Percentiles rank a stretch among this genome's conserved stretches.
Conservation (phyloP, 1,140 invertebrate species). For the Camponotus vicinus region DNA sequence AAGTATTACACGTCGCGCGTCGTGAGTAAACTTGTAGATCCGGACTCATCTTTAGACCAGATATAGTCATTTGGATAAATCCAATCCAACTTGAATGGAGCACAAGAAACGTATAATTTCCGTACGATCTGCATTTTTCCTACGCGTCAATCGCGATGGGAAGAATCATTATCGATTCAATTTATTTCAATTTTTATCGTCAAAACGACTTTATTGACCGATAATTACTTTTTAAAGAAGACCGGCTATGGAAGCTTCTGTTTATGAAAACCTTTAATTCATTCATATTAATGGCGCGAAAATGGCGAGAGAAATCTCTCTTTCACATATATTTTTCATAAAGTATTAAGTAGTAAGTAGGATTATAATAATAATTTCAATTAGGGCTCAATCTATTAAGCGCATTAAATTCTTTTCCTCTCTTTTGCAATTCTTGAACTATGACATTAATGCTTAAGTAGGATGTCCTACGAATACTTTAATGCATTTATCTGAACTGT, state of each 20-base stretch:
- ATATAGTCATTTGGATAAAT: constrained; percentile 36
- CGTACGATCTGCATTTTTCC: not conserved
- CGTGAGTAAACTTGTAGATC: constrained; percentile 56
- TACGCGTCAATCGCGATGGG: not conserved
- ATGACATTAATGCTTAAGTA: constrained; percentile 32
- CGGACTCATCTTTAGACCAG: constrained; percentile 9
- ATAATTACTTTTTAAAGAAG: not conserved
- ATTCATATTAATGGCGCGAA: not conserved
- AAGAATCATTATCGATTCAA: not conserved
- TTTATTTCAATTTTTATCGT: not conserved
- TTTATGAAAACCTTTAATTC: not conserved
- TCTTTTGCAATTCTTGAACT: not conserved
- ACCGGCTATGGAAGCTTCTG: not conserved
- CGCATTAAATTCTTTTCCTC: not conserved
- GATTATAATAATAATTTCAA: constrained; percentile 3
- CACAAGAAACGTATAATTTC: not conserved
- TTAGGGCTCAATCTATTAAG: not conserved
- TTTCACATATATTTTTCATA: not conserved
- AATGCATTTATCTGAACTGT: constrained; percentile 30
- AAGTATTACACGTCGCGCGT: constrained; percentile 68
- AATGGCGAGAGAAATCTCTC: not conserved
- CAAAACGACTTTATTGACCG: not conserved
- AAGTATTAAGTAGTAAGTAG: not conserved
- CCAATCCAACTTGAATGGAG: not conserved
- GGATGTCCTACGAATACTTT: not conserved